Evolutionary conservation across 2,797 vertebrate species (phyloP), one percentile per base, ranked within the genome.

Genomic region (Nyctalus aviator): DNA sequence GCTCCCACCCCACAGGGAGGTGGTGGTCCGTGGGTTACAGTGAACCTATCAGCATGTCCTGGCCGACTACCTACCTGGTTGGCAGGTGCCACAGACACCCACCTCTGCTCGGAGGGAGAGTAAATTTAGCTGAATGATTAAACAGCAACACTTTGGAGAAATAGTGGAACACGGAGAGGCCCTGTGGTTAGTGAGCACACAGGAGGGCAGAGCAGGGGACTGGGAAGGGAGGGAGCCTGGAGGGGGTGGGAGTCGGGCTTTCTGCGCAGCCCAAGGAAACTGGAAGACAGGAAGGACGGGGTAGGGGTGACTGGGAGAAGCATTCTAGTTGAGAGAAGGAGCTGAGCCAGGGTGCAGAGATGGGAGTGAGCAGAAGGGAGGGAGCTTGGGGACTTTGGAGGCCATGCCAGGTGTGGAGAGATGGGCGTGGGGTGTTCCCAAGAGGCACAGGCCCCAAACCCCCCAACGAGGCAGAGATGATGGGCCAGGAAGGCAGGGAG

Each of bases 141-240:
- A 62, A 66, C 21, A 4, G 20, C n/a, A 72, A n/a, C 2, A 8
- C 46, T 78, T 37, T 41, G 64, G 72, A 68, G 84, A 73, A 83
- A 7, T 13, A 23, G 4, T 44, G 30, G 66, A 90, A 14, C 9
- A 1, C 46, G n/a, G 50, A 72, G 23, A 85, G 75, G 12, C 12
- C 17, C 50, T 11, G 20, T 21, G 20, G 55, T 21, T 18, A 35
- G 27, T 50, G 25, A 76, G 6, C 48, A 25, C 69, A 11, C n/a
- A 8, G 44, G 59, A 37, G 44, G 3, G 17, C 20, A 27, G 32
- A 57, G 76, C 20, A 15, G 48, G 17, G 25, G 30, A 5, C 21
- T 1, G 5, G 17, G 66, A 8, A 18, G 18, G 7, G 2, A 35
- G 30, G 15, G 32, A 14, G 27, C 3, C 5, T 0, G 14, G 15